phyloP scores from a whole-genome alignment of 2,888 invertebrate species.

The Petrophora chlorosata region DNA sequence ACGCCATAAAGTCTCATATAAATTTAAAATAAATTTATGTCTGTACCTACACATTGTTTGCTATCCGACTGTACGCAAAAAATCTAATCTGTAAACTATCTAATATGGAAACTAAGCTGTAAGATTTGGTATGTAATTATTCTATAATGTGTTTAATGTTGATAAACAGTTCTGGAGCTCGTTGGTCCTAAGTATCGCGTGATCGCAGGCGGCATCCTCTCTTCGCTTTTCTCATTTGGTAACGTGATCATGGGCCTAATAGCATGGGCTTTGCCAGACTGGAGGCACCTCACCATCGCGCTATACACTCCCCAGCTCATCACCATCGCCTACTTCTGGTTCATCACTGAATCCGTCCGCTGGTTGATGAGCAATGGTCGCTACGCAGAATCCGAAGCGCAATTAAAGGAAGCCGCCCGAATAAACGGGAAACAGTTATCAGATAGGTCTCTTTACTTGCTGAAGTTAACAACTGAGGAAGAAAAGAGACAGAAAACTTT shows the following conservation, averaged over 20 bases:
- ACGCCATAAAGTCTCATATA: too few relatives aligned
- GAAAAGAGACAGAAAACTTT: conserved; percentile 46
- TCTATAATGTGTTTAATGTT: background rate
- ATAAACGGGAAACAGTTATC: conserved; percentile 78
- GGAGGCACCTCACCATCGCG: conserved; percentile 86
- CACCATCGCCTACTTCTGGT: conserved; percentile 86
- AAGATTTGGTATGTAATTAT: background rate
- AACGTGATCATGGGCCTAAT: conserved; percentile 86
- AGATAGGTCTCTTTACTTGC: conserved; percentile 55
- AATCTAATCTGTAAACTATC: too few relatives aligned
- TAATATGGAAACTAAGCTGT: too few relatives aligned
- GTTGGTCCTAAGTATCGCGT: conserved; percentile 89
- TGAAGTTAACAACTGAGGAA: conserved; percentile 51
- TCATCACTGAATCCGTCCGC: conserved; percentile 88
- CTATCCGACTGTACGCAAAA: too few relatives aligned
- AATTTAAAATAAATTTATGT: too few relatives aligned
- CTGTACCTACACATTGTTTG: too few relatives aligned
- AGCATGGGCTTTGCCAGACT: conserved; percentile 87
- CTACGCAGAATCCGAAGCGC: conserved; percentile 85
- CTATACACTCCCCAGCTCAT: conserved; percentile 88
- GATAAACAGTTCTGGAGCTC: conserved; percentile 86
- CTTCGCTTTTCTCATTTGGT: conserved; percentile 87
- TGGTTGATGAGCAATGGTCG: conserved; percentile 90
- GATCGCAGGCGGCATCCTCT: conserved; percentile 86
- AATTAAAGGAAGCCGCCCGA: conserved; percentile 85